Base-by-base conservation (phyloP, 2,888 invertebrate species). In the Drosophila meridiana region DNA sequence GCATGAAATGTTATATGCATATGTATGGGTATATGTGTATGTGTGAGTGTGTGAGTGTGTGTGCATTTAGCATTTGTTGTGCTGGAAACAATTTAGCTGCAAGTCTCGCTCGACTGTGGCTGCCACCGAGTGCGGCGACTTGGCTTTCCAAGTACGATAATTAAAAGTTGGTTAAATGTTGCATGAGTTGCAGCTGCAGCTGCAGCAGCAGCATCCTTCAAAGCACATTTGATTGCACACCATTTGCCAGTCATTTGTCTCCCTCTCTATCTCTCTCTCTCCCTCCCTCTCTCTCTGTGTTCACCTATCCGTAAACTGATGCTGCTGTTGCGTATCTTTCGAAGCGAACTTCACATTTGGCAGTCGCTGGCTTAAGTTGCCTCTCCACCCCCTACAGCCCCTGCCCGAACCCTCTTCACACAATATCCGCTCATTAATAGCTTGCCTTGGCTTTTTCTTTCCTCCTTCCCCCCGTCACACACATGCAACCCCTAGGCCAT, bases 91-190 rank as follows among this genome's bases (percentile, higher is more conserved):
- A 73, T 82, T 77, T 75, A 83, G 65, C 67, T 71, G 78, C 65
- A 61, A 70, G 68, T 58, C 66, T 52, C 57, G 43, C 42, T 42
- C 26, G 52, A 36, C 34, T 52, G 52, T 43, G 47, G 40, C 67
- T 43, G 30, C 56, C 26, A 61, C 73, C 38, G 50, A 57, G 57
- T 63, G 70, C 42, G 50, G 58, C 62, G 74, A 63, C 77, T 82
- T 73, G 69, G 63, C 75, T 77, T 52, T 52, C 40, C 76, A 83
- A 86, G 89, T 80, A 87, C 87, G 85, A 87, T 89, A 89, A 89
- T 87, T 87, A 87, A 90, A 87, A 87, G 82, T 87, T 90, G 87
- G 77, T 89, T 87, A 83, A 89, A 90, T 87, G 89, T 83, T 77
- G 87, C 87, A 88, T 83, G 84, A 88, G 82, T 88, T 88, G 90